Base-by-base conservation (phyloP, 2,888 invertebrate species). In the Amphipyra tragopoginis region DNA sequence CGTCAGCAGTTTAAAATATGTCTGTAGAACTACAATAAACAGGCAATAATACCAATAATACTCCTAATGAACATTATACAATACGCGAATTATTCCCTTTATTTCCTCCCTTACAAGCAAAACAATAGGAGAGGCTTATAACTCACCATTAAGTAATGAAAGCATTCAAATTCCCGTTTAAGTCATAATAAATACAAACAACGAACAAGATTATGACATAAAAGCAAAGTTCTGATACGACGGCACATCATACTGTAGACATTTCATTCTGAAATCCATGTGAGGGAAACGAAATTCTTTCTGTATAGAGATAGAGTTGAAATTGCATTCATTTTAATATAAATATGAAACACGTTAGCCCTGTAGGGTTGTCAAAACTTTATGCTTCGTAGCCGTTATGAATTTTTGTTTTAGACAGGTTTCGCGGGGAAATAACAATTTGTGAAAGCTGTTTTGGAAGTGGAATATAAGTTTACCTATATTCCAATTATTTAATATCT, bases 161-260 rank as follows among this genome's bases (percentile, higher is more conserved):
- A 42, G 48, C 59, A 60, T 69, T 64, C 50, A 64, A 68, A 68
- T 73, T 26, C 56, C 44, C 42, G 39, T 43, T 57, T 39, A 58
- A 58, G 47, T 58, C 40, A 40, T 43, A 72, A 61, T 42, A 53
- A 67, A 67, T 38, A 51, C 9, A 54, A 72, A 72, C 57, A 56
- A 72, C 38, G 48, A 72, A 59, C 72, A 62, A 63, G 53, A 65
- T 73, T 76, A 65, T 44, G 59, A 60, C 65, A 53, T 75, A 42
- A 76, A 65, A 63, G 57, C 57, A 43, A 76, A 72, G 57, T 29
- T 76, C 72, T 63, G 59, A 57, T 52, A 56, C 47, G 47, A 14
- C 2, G n/a, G 34, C 53, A 48, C 65, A 51, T 63, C 53, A 61
- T 51, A n/a, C 29, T 26, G n/a, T 55, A 43, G 29, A 49, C 11